Base-by-base conservation (phyloP, 2,113 vertebrate species). In the Setophaga coronata region DNA sequence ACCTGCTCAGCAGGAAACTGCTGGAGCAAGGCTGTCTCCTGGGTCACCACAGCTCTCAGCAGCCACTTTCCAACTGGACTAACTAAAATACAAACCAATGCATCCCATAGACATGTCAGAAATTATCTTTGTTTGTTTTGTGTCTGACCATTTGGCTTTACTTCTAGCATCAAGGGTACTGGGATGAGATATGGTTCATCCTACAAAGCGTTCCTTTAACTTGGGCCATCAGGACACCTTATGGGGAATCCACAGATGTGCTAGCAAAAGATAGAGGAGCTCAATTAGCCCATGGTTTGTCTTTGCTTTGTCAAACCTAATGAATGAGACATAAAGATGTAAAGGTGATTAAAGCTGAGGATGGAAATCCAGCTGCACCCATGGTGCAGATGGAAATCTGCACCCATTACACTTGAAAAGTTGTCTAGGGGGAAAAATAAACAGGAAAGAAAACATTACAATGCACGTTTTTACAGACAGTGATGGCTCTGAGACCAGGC, bases 141-240 rank as follows among this genome's bases (percentile, higher is more conserved):
- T 61, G 8, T 65, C 18, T 28, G 21, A 18, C 33, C 31, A 15
- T 16, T 28, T 61, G 45, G 7, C 54, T 70, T 67, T 70, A 24
- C 5, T 66, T 73, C 47, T 19, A 64, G 53, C 61, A 40, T n/a
- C 1, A 5, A 54, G 14, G 19, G 6, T 42, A 26, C 24, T 1
- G 1, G 26, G 19, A 38, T 14, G 26, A 2, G 3, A 61, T 2
- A 29, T 0, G 0, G 6, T 38, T 6, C 21, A 21, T 71, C 31
- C 26, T 43, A 82, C 33, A 31, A 79, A 48, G 4, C 10, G 18
- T 33, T 74, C 65, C 26, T 43, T 87, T 53, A 19, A 28, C 14
- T 4, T 47, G 16, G n/a, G 24, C n/a, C 43, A 26, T 48, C 36
- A 40, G 66, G 73, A 71, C 10, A 58, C 10, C 18, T 38, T 42